Evolutionary conservation across 2,888 invertebrate genomes (phyloP), one percentile per base, ranked within the genome.

Genomic region (Nemurella pictetii): DNA sequence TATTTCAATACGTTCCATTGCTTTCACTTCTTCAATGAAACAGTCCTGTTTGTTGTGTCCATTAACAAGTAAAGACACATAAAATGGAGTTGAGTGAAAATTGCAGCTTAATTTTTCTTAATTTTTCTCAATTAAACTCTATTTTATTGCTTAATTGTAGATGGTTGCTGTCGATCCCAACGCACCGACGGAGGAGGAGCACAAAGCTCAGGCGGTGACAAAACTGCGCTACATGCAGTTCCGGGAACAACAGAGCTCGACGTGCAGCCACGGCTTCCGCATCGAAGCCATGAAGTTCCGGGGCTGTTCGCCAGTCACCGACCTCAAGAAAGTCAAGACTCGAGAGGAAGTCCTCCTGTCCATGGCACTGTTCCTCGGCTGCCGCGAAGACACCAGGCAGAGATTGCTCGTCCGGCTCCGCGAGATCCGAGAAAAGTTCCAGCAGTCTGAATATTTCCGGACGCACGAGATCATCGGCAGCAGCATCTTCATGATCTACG

Each of bases 191-290:
- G 91, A 92, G 83, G 95, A 95, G 85, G 99, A 99, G 90, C 95
- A 96, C 89, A 92, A 93, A 77, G 91, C 93, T 7, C 93, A 95
- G 88, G 97, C 98, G 20, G 96, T 99, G 78, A 99, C 99, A 12
- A 99, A 99, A 91, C 92, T 99, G 88, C 94, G 98, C 73, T 99
- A 99, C 91, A 99, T 99, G 99, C 95, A 97, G 89, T 98, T 98
- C 91, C 93, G 99, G 85, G 99, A 99, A 91, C 93, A 96, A 87
- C 96, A 97, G 89, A 98, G 98, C 86, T 98, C 98, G 1, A 96
- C 98, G 0, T 96, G 97, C 86, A 94, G 95, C 85, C 95, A 97
- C 88, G 99, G 99, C 2, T 99, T 99, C 90, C 93, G 99, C 87
- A 97, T 99, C 88, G 99, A 99, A 91, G 99, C 98, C 0, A 95